phyloP scores from a whole-genome alignment of 2,888 invertebrate genomes.

The Brachylomia viminalis region DNA sequence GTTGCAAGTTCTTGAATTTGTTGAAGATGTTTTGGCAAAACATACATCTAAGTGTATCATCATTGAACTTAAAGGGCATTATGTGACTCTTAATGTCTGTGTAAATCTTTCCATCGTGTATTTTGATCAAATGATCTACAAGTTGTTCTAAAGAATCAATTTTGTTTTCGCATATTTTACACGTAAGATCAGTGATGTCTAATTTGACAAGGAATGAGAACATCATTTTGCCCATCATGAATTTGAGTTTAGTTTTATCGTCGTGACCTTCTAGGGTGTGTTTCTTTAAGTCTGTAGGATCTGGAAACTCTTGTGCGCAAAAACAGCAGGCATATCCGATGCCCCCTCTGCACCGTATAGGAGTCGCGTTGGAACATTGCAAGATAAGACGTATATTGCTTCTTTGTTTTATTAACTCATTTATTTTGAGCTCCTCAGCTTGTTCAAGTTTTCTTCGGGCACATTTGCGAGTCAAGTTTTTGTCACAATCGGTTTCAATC shows the following conservation, averaged over 20 bases:
- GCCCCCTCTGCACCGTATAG: conserved; percentile 68
- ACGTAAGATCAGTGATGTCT: conserved; percentile 63
- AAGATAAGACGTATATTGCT: conserved; percentile 67
- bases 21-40: conserved; percentile 59
- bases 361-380: conserved; percentile 71
- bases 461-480: conserved; percentile 42
- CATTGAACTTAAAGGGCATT: conserved; percentile 65
- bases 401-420: conserved; percentile 63
- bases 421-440: conserved; percentile 33
- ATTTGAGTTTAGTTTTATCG: conserved; percentile 65
- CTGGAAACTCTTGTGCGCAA: conserved; percentile 69
- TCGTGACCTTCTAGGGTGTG: conserved; percentile 70
- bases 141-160: conserved; percentile 59
- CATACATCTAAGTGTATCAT: conserved; percentile 58
- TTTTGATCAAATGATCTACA: conserved; percentile 62
- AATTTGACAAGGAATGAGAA: conserved; percentile 67
- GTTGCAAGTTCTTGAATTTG: conserved; percentile 72
- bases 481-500: conserved; percentile 55
- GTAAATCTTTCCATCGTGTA: conserved; percentile 60
- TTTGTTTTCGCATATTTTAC: conserved; percentile 60
- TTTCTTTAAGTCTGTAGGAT: conserved; percentile 70
- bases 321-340: conserved; percentile 72
- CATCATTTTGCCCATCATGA: conserved; percentile 67
- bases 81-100: conserved; percentile 67
- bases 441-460: conserved; percentile 24